Base-by-base conservation (phyloP, 1,140 invertebrate genomes). In the Hirudo medicinalis region DNA sequence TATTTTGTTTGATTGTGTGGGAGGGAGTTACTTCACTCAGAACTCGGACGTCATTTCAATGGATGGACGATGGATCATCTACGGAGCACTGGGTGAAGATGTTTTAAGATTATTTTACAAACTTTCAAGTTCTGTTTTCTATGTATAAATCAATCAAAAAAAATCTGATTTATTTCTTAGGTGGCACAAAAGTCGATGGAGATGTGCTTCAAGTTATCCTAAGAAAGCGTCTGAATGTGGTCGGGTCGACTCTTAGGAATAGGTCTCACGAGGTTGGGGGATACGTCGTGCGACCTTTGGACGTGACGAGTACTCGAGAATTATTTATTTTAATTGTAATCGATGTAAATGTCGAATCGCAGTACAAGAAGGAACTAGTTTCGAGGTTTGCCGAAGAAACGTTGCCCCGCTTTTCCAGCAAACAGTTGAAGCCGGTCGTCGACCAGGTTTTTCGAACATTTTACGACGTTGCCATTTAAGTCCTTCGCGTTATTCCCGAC, bases 1-100 rank as follows among this genome's bases (percentile, higher is more conserved):
- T 72, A 43, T 82, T 17, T 77, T 82, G 22, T 73, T 82, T 57
- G 81, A 82, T 70, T 82, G 80, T 78, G 76, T 82, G 40, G 80
- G 80, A 13, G 79, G 75, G 2, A 78, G 77, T 20, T 80, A 78
- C 73, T 82, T 77, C 72, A 74, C 81, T 20, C 75, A 79, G 49
- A 82, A 82, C 71, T 72, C 77, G 4, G 76, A 79, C 19, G 72
- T 71, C 22, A 74, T 82, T 17, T 74, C 76, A 19, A 67, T 75
- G 11, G 81, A 82, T 67, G 80, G 80, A 29, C 73, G 78, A 67
- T 82, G 80, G 81, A 76, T 82, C 36, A 69, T 81, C 1, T 82
- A 81, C 77, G 81, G 81, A 29, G 67, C 80, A 13, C 22, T 82
- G 72, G 80, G 81, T 80, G 76, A 75, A 74, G 17, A 71, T 49